These are phyloP conservation scores for Rhinogobius similis DNA, from an alignment of 2,113 vertebrate species.

Conservation along the genomic window DNA sequence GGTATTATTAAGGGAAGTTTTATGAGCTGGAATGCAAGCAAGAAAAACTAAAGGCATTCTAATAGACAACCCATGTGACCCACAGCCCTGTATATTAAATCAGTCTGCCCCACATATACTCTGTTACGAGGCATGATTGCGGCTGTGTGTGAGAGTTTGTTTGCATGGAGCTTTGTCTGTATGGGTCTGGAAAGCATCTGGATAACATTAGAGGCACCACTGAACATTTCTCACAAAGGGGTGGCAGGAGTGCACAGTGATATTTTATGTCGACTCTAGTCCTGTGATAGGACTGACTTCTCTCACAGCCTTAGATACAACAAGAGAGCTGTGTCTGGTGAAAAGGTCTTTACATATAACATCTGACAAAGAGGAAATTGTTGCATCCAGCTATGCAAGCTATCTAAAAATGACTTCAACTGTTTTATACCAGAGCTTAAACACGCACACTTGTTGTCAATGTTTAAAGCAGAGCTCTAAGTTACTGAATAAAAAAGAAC, in stretches of 20 bases:
- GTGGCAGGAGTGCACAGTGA: constrained; percentile 19
- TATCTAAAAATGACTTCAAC: background rate
- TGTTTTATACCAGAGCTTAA: background rate
- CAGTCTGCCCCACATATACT: background rate
- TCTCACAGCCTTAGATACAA: constrained; percentile 9
- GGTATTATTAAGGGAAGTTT: background rate
- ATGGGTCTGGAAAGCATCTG: constrained; percentile 42
- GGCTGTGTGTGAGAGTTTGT: background rate
- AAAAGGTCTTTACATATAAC: constrained; percentile 21
- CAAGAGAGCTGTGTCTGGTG: background rate
- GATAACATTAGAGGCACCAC: constrained; percentile 35
- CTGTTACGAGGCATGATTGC: background rate
- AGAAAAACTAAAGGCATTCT: background rate
- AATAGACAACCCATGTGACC: background rate
- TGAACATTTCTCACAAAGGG: background rate
- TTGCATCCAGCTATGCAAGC: constrained; percentile 4
- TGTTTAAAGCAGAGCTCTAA: background rate
- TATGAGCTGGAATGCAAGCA: background rate
- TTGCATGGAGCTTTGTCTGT: constrained; percentile 6
- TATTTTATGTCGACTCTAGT: constrained; percentile 13
- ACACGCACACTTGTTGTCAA: constrained; percentile 14
- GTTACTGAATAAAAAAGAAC: background rate
- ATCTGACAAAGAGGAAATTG: constrained; percentile 34
- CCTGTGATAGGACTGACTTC: background rate
- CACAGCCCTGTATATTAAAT: background rate